Conservation (phyloP, 1,140 invertebrate species). For the Elysia chlorotica region DNA sequence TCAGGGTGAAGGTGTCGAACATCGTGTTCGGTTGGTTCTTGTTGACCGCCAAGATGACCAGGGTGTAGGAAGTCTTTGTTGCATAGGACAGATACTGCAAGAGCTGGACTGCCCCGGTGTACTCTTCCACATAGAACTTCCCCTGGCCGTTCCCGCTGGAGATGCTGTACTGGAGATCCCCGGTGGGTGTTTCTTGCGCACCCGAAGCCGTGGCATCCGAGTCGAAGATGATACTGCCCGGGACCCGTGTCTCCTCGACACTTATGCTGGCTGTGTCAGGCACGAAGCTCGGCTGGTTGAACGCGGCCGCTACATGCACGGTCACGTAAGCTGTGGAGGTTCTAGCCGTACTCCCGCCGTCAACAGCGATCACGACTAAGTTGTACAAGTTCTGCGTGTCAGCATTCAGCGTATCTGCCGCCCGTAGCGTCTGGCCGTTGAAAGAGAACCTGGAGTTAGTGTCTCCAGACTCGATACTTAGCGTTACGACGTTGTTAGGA, state of each 20-base stretch:
- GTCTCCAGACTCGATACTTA: slow-evolving; percentile 69
- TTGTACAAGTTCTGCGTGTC: neutral
- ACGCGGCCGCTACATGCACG: neutral
- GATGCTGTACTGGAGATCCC: slow-evolving; percentile 1
- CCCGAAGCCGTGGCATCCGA: neutral
- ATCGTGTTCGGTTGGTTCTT: neutral
- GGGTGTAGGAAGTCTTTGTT: neutral
- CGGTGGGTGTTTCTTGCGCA: neutral
- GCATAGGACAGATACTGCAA: neutral
- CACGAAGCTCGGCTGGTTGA: slow-evolving; percentile 1
- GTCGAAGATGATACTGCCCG: slow-evolving; percentile 3
- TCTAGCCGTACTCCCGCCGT: neutral
- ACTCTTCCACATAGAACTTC: neutral
- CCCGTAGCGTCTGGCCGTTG: neutral
- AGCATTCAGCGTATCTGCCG: neutral
- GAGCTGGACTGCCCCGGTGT: neutral
- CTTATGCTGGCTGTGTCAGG: neutral
- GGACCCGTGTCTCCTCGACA: neutral
- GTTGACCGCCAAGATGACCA: neutral
- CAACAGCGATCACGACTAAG: neutral
- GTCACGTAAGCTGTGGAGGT: neutral
- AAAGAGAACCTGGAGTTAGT: neutral
- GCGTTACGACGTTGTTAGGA: slow-evolving; percentile 57
- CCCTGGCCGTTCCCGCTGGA: neutral
- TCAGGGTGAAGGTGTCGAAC: neutral